phyloP scores from a whole-genome alignment of 2,797 vertebrate species.

The Sebastes matsubarae region DNA sequence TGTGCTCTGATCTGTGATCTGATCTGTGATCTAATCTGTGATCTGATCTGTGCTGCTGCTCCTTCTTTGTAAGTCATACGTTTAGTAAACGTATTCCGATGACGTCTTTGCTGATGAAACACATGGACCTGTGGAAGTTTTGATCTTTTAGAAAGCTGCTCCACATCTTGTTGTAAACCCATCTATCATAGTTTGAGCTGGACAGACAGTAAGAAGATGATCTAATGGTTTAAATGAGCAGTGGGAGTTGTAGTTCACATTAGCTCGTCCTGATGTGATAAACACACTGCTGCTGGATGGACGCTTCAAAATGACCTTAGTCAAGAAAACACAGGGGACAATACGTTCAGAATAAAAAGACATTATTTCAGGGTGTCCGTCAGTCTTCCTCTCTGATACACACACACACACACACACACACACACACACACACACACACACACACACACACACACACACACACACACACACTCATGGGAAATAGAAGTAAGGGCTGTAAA shows the following conservation, averaged over 20 bases:
- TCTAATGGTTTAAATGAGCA: background rate
- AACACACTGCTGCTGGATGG: background rate
- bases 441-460: background rate
- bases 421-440: background rate
- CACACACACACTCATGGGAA: background rate
- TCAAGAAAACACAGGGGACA: background rate
- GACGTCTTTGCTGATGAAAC: background rate
- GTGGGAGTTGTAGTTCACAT: background rate
- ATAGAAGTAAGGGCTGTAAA: slow-evolving; percentile 17
- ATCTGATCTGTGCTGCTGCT: background rate
- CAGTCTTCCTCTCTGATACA: background rate
- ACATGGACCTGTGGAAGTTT: background rate
- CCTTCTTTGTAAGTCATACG: background rate
- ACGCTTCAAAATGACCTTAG: background rate
- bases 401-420: background rate
- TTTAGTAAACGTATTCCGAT: background rate
- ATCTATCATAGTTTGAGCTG: too few relatives aligned
- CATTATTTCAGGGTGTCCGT: background rate
- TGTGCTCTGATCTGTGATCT: too few relatives aligned
- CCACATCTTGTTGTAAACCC: background rate
- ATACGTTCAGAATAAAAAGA: background rate
- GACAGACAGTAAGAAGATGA: background rate
- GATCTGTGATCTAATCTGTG: too few relatives aligned
- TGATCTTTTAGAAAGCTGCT: background rate
- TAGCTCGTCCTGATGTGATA: background rate